Conservation (phyloP, 1,140 invertebrate species). For the Mycetomoellerius zeteki region DNA sequence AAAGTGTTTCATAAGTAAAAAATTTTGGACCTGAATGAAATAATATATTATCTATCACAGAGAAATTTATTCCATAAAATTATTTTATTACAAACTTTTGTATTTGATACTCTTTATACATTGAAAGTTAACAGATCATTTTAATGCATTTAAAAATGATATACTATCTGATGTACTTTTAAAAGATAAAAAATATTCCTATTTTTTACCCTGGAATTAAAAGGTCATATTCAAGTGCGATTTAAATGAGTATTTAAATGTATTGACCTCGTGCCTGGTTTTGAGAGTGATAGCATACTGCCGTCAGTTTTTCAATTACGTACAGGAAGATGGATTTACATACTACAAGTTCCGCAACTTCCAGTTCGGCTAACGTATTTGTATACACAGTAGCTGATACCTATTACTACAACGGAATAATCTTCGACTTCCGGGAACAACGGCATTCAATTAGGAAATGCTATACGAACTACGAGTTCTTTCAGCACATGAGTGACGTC, state of each 20-base stretch:
- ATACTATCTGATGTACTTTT: neutral
- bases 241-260: slow-evolving; percentile 44
- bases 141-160: slow-evolving; percentile 5
- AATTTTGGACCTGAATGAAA: slow-evolving; percentile 5
- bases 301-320: slow-evolving; percentile 72
- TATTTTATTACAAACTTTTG: slow-evolving; percentile 19
- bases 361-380: slow-evolving; percentile 63
- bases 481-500: slow-evolving; percentile 9
- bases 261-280: slow-evolving; percentile 30
- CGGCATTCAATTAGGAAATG: slow-evolving; percentile 53
- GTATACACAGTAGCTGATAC: slow-evolving; percentile 47
- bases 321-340: slow-evolving; percentile 71
- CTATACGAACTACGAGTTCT: slow-evolving; percentile 19
- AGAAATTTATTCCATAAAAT: slow-evolving; percentile 2
- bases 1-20: neutral
- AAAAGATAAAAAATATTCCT: slow-evolving; percentile 1
- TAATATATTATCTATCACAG: slow-evolving; percentile 10
- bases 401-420: slow-evolving; percentile 60
- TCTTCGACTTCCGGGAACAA: slow-evolving; percentile 62
- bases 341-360: slow-evolving; percentile 72
- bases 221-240: slow-evolving; percentile 34
- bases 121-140: slow-evolving; percentile 17
- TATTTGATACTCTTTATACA: slow-evolving; percentile 4
- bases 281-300: slow-evolving; percentile 34
- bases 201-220: neutral